A percentile compares a stretch with the other conserved stretches of the same genome.
These are phyloP conservation scores for human DNA, from an alignment of 2,113 vertebrate species.

Conservation along the genomic window DNA sequence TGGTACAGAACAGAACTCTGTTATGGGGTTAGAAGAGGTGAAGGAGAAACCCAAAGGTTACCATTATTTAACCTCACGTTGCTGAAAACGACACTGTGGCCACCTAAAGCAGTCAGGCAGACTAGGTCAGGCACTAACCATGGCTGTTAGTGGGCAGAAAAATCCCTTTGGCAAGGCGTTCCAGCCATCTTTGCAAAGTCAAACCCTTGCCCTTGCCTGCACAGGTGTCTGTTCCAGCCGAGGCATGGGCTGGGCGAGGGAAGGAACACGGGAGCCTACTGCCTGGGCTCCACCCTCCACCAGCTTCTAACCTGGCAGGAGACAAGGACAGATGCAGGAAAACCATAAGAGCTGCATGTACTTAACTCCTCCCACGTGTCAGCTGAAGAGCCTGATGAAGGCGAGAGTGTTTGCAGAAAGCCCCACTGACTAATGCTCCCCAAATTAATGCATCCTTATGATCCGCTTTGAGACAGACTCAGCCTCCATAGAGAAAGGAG, in stretches of 20 bases:
- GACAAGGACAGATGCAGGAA: background rate
- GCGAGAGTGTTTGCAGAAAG: background rate
- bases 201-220: rapidly evolving
- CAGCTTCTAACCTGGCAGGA: background rate
- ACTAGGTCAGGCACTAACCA: background rate
- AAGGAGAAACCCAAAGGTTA: background rate
- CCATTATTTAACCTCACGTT: background rate
- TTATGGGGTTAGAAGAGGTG: background rate
- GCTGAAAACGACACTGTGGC: background rate
- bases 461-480: background rate
- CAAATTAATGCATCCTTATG: background rate
- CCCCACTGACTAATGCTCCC: background rate
- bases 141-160: background rate
- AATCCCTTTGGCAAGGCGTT: too few relatives aligned
- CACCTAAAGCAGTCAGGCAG: background rate
- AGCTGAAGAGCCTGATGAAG: background rate
- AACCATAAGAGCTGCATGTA: rapidly evolving
- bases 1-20: background rate
- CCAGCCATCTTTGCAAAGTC: background rate
- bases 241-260: rapidly evolving
- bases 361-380: rapidly evolving
- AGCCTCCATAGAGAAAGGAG: background rate
- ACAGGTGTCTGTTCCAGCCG: background rate
- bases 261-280: background rate
- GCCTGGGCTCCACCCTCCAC: background rate